phyloP scores from a whole-genome alignment of 2,113 vertebrate genomes.

The Burhinus oedicnemus region DNA sequence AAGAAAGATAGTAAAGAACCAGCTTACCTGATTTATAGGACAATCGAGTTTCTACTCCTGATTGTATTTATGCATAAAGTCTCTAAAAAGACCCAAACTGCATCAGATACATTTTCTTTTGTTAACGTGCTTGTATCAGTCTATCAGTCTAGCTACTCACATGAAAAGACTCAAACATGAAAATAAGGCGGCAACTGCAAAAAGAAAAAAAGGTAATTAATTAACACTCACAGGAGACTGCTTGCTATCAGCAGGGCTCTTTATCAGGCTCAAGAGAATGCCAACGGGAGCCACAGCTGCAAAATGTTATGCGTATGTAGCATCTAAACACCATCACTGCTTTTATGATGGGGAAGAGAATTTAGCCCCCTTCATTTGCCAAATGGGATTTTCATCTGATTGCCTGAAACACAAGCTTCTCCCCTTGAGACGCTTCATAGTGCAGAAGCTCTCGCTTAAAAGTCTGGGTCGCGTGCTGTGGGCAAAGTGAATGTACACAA shows the following conservation, averaged over 20 bases:
- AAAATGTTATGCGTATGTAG: background rate
- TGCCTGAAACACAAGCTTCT: background rate
- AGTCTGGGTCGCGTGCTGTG: background rate
- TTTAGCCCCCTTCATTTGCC: background rate
- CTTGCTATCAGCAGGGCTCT: background rate
- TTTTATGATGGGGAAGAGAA: background rate
- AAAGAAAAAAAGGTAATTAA: background rate
- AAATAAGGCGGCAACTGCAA: background rate
- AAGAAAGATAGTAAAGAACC: background rate
- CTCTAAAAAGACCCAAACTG: background rate
- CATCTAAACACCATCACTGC: background rate
- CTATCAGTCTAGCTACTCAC: background rate
- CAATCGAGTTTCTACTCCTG: background rate
- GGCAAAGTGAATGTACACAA: background rate
- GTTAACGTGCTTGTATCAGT: background rate
- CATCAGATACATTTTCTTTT: background rate
- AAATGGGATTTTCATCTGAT: background rate
- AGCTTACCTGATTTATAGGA: conserved; percentile 15
- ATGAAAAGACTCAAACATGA: background rate
- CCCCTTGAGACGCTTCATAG: background rate
- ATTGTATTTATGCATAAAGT: background rate
- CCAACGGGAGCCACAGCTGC: background rate
- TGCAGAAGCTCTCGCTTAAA: background rate
- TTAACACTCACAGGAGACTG: background rate
- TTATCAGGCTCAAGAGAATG: background rate